Base-by-base conservation (phyloP, 2,888 invertebrate genomes). In the Drosophila niveifrons region DNA sequence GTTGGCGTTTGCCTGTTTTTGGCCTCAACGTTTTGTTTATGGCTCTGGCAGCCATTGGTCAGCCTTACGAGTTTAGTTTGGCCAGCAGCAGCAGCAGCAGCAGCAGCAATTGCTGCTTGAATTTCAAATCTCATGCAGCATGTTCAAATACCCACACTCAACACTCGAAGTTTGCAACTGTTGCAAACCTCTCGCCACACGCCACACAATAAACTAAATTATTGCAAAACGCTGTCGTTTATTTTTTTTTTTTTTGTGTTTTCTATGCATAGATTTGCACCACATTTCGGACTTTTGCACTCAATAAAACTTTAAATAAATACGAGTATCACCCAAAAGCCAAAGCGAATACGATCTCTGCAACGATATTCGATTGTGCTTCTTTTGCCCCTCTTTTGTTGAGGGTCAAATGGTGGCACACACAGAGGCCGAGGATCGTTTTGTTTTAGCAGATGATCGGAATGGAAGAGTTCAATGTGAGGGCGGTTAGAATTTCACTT, bases 11-110 rank as follows among this genome's bases (percentile, higher is more conserved):
- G 71, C 63, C 65, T 66, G 57, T 61, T 66, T 71, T 67, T 66
- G 66, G 67, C 69, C 73, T 56, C 72, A 73, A 69, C 71, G 81
- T 72, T 90, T 86, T 88, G 88, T 88, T 89, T 90, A 90, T 85
- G 83, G 78, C 74, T 69, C 52, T 88, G 86, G 71, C 86, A 73
- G 70, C 86, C 88, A 89, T 85, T 85, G 85, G 85, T 77, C 85
- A 85, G 63, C 80, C 66, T 1, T 11, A n/a, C n/a, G n/a, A 11
- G 63, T 73, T 79, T 4, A 41, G 8, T 41, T 41, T 23, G 31
- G 23, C 48, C 48, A 13, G 47, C 64, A 11, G 50, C 48, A 10
- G 46, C 62, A 7, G 59, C 53, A 18, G 28, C 43, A 11, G 51
- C 41, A n/a, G 9, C 46, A 13, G 48, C 28, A 48, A 48, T 48